phyloP scores from a whole-genome alignment of 2,797 vertebrate genomes.

The Ctenopoma kingsleyae region DNA sequence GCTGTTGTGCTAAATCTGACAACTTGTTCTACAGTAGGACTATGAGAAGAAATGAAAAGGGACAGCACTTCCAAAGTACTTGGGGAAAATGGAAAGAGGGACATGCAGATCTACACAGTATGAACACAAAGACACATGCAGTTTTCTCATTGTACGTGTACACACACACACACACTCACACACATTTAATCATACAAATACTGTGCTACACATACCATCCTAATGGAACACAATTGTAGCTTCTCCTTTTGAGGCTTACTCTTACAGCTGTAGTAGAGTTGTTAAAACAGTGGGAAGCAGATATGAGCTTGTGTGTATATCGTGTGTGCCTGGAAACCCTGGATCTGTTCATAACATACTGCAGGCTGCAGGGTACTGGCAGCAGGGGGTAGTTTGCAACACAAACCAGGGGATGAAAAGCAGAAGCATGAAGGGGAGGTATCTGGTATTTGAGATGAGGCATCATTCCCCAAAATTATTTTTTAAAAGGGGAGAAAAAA shows the following conservation, averaged over 20 bases:
- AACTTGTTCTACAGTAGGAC: not conserved
- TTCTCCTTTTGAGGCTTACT: slow-evolving; percentile 22
- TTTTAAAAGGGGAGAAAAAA: slow-evolving; percentile 1
- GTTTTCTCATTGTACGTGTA: not conserved
- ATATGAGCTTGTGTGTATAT: slow-evolving; percentile 21
- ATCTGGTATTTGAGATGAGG: slow-evolving; percentile 55
- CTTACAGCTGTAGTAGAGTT: slow-evolving; percentile 39
- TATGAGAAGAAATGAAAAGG: not conserved
- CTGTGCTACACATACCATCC: slow-evolving; percentile 5
- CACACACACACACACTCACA: slow-evolving; percentile 1
- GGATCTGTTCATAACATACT: slow-evolving; percentile 44
- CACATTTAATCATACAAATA: slow-evolving; percentile 7
- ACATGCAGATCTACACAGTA: not conserved
- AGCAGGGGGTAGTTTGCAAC: slow-evolving; percentile 52
- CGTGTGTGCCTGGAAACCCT: slow-evolving; percentile 21
- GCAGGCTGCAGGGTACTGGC: slow-evolving; percentile 44
- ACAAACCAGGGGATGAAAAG: slow-evolving; percentile 20
- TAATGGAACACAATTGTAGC: slow-evolving; percentile 46
- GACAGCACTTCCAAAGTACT: too few species aligned
- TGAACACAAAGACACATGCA: not conserved
- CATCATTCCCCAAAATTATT: slow-evolving; percentile 24
- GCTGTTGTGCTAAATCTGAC: not conserved
- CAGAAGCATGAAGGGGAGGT: slow-evolving; percentile 35
- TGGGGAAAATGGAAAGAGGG: not conserved
- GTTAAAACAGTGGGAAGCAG: slow-evolving; percentile 46